Evolutionary conservation across 2,888 invertebrate genomes (phyloP), one percentile per base, ranked within the genome.

Genomic region (Epirrhoe tristata): DNA sequence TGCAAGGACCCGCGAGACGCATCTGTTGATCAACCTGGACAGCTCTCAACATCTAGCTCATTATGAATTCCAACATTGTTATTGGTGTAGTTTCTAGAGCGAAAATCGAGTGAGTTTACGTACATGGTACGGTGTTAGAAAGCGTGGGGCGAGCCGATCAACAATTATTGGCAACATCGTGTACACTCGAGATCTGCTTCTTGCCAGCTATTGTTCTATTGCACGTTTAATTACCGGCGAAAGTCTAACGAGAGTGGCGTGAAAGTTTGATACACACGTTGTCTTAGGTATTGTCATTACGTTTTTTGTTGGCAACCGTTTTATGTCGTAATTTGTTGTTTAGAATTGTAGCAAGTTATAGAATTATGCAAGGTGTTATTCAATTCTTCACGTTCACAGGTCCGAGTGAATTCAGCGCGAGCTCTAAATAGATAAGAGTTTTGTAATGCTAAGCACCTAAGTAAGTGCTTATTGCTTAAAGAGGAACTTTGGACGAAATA

Each of bases 201-300:
- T 83, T 82, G 81, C 84, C 81, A 83, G 82, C 91, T 83, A 93
- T 93, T 93, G 93, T 93, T 92, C 88, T 83, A 88, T 83, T 81
- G 86, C 82, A 81, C 78, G 83, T 88, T 89, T 92, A 93, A 93
- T 92, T 92, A 92, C 86, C 75, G 88, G 92, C 88, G 93, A 93
- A 93, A 93, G 93, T 92, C 85, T 88, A 87, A 88, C 87, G 88
- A 89, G 90, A 87, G 87, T 84, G 83, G 77, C 86, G 90, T 82
- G 90, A 91, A 91, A 91, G 89, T 89, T 73, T 79, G 74, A 80
- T 82, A 82, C 81, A 81, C 80, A 80, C 79, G 78, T 72, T 77
- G 75, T 84, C 83, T 83, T 87, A 84, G 83, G 85, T 80, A 83
- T 82, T 82, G 81, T 82, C 74, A 75, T 80, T 80, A 76, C 66